Evolutionary conservation across 2,888 invertebrate genomes (phyloP), one percentile per base, ranked within the genome.

Genomic region (Pachydiplax longipennis): DNA sequence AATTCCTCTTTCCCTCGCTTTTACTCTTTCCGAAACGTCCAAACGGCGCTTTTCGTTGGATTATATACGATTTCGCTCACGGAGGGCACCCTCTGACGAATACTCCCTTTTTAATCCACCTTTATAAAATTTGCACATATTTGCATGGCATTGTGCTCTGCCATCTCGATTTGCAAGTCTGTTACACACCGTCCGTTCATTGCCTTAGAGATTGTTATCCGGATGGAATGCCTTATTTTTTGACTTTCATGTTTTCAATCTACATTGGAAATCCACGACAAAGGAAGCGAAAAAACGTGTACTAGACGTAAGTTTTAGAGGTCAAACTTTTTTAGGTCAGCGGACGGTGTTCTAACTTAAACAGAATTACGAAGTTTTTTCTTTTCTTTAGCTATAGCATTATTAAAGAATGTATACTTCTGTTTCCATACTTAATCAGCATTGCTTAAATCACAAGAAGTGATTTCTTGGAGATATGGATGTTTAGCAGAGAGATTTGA

Each of bases 121-220:
- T 73, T 73, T 73, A 73, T 73, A 73, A 73, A 73, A 73, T 73
- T 73, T 73, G 73, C 73, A 73, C 73, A 73, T 73, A 73, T 73
- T 73, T 73, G 73, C 73, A 73, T 73, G 73, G 31, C 73, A 73
- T 73, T 73, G 73, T 31, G 25, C 31, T 22, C 65, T 2, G 22
- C 2, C 31, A 73, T 73, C 73, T 73, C 73, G 25, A 73, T 73
- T 73, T 73, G 73, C 25, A 73, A 73, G 73, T 73, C 25, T 31
- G 73, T 31, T 73, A 73, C 25, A 73, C 31, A 73, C 73, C 8
- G 73, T 73, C 31, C 73, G 73, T 73, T 73, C 73, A 73, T 73
- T 73, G 31, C 73, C 73, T 25, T 2, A 15, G 25, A 73, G 25
- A 31, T 73, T 73, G 73, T 73, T 73, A 25, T 25, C 73, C 31